phyloP scores from a whole-genome alignment of 2,797 vertebrate genomes.

The Urosaurus nigricauda region DNA sequence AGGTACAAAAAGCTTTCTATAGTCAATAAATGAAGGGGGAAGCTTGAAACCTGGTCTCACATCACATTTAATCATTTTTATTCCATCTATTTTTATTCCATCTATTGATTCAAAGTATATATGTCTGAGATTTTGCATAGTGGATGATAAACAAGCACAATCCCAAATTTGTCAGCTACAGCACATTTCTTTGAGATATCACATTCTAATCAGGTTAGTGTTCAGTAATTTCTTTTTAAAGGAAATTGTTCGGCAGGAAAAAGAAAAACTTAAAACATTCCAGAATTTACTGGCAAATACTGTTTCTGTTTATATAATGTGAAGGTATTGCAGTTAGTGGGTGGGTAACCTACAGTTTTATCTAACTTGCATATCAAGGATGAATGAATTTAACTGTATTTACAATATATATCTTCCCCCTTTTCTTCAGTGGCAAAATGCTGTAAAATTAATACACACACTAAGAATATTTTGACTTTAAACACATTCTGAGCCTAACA shows the following conservation, averaged over 20 bases:
- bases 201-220: conserved; percentile 21
- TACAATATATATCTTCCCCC: too few relatives aligned
- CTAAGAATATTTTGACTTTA: not conserved
- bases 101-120: not conserved
- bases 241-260: conserved; percentile 26
- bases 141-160: not conserved
- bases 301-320: not conserved
- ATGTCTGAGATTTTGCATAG: conserved; percentile 7
- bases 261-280: not conserved
- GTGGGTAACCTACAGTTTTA: not conserved
- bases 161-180: conserved; percentile 4
- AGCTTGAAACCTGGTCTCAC: not conserved
- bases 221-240: too few relatives aligned
- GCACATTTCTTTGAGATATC: not conserved
- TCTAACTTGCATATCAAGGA: not conserved
- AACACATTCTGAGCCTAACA: not conserved
- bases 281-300: not conserved
- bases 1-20: conserved; percentile 33
- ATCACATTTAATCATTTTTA: conserved; percentile 14
- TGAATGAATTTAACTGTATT: too few relatives aligned
- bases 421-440: too few relatives aligned
- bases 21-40: conserved; percentile 23
- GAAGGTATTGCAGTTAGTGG: not conserved
- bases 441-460: not conserved
- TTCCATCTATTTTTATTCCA: conserved; percentile 13